These are phyloP conservation scores for Prunella strophiata DNA, from an alignment of 2,797 vertebrate species.

Conservation along the genomic window DNA sequence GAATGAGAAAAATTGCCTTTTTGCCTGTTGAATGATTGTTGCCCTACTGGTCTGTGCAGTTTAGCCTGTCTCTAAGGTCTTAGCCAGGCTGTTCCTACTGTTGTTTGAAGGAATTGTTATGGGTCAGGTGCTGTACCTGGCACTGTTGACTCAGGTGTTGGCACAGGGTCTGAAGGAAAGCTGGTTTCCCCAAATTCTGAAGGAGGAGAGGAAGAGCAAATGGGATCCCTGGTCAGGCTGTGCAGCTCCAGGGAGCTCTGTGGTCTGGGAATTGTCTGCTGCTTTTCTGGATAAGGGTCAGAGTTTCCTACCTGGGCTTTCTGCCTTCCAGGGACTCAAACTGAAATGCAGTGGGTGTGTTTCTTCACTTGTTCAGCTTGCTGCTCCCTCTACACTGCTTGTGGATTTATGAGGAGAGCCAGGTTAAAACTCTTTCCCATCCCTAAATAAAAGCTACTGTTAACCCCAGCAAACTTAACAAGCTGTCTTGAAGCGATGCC, in stretches of 20 bases:
- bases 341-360: neutral
- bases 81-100: neutral
- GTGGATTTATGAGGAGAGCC: neutral
- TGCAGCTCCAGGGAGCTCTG: neutral
- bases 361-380: neutral
- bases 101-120: neutral
- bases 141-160: neutral
- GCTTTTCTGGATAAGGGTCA: neutral
- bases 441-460: neutral
- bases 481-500: neutral
- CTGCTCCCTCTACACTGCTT: neutral
- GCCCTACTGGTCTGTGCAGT: neutral
- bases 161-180: neutral
- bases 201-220: neutral
- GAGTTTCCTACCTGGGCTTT: neutral
- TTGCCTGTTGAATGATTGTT: neutral
- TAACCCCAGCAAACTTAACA: neutral
- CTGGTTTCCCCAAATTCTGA: neutral
- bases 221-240: neutral
- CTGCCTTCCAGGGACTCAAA: neutral
- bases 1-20: neutral
- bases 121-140: neutral
- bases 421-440: neutral
- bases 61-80: neutral
- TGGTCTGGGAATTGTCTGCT: neutral